Conservation (phyloP, 1,140 invertebrate genomes). For the Hirudo medicinalis region DNA sequence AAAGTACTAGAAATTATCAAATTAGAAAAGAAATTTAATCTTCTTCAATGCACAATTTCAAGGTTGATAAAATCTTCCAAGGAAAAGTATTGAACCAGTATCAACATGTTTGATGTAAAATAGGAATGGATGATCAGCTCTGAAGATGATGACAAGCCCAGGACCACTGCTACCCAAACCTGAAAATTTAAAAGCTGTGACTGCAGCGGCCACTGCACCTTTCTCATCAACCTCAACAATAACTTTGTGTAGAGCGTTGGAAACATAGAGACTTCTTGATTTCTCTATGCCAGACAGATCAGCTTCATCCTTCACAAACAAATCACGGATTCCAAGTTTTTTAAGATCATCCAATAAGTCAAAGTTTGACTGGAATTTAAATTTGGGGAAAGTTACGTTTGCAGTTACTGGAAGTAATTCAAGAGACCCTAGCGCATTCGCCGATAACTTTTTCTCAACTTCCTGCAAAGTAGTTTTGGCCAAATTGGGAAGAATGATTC, state of each 20-base stretch:
- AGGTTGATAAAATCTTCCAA: constrained; percentile 26
- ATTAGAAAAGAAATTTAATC: too few species aligned
- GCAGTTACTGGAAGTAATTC: constrained; percentile 24
- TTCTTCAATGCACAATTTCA: too few species aligned
- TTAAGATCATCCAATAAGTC: constrained; percentile 36
- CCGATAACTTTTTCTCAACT: neutral
- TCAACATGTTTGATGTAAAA: constrained; percentile 56
- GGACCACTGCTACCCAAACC: too few species aligned
- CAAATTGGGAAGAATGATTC: neutral
- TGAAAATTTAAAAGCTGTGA: constrained; percentile 29
- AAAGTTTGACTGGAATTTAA: constrained; percentile 29
- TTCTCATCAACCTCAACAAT: too few species aligned
- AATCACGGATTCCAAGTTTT: constrained; percentile 25
- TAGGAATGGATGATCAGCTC: constrained; percentile 58
- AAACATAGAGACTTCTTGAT: constrained; percentile 27
- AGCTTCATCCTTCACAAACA: constrained; percentile 25
- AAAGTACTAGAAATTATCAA: too few species aligned
- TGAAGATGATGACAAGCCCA: constrained; percentile 38
- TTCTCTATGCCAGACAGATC: constrained; percentile 30
- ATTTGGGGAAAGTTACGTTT: constrained; percentile 32
- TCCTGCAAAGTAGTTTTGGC: neutral
- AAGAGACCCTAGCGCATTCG: constrained; percentile 34
- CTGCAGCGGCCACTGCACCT: constrained; percentile 28
- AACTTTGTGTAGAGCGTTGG: too few species aligned
- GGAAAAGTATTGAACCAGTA: constrained; percentile 30